These are phyloP conservation scores for Pectinophora gossypiella DNA, from an alignment of 1,140 invertebrate genomes.

Conservation along the genomic window DNA sequence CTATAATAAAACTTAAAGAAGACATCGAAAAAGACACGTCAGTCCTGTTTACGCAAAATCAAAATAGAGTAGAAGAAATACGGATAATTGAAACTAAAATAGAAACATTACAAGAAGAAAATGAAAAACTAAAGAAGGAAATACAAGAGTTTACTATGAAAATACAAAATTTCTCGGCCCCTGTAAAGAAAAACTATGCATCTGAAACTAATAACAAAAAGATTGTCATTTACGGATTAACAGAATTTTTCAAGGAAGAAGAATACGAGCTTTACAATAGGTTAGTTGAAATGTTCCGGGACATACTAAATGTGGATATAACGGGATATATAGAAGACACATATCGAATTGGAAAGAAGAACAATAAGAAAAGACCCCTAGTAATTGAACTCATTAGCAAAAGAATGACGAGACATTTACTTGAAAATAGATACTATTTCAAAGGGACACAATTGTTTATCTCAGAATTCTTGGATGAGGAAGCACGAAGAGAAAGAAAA, in stretches of 20 bases:
- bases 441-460: constrained; percentile 4
- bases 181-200: too few species aligned
- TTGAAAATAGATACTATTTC: constrained; percentile 10
- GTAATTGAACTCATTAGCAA: constrained; percentile 15
- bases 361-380: constrained; percentile 7
- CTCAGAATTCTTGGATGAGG: constrained; percentile 1
- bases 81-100: not conserved
- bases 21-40: constrained; percentile 7
- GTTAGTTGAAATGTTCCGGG: constrained; percentile 3
- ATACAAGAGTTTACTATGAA: not conserved
- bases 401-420: constrained; percentile 12
- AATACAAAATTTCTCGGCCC: not conserved
- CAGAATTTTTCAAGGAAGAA: constrained; percentile 10
- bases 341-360: constrained; percentile 9
- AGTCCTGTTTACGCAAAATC: not conserved
- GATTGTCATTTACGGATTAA: constrained; percentile 14
- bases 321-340: constrained; percentile 14
- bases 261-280: constrained; percentile 5
- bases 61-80: not conserved
- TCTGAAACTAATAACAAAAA: constrained; percentile 8
- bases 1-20: constrained; percentile 7
- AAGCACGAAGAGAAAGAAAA: constrained; percentile 5
- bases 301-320: constrained; percentile 7
- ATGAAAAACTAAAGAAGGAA: constrained; percentile 3
- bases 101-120: constrained; percentile 6